Percentiles rank a stretch among this genome's conserved stretches.
These are phyloP conservation scores for Rafetus swinhoei DNA, from an alignment of 2,113 vertebrate genomes.

Conservation along the genomic window DNA sequence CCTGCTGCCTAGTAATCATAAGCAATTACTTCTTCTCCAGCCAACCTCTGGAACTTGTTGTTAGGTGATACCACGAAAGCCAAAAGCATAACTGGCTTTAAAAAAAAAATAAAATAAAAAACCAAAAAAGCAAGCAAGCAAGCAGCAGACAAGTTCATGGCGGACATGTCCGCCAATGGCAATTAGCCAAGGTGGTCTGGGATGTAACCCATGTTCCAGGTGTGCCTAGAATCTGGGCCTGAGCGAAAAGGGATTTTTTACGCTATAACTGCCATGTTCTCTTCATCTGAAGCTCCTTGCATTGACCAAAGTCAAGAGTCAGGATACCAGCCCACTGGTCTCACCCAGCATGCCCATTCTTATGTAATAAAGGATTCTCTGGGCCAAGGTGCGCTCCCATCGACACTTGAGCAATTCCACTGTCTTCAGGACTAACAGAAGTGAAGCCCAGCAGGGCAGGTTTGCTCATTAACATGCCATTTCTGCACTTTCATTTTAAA, in stretches of 20 bases:
- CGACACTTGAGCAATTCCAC: neutral
- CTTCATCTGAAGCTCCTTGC: neutral
- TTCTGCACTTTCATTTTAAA: neutral
- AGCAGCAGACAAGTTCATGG: neutral
- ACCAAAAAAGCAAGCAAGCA: too few species aligned
- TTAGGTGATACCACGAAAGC: too few species aligned
- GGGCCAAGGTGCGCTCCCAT: neutral
- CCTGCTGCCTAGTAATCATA: neutral
- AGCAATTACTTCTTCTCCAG: neutral
- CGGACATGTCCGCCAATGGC: neutral
- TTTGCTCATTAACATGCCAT: neutral
- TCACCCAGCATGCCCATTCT: neutral
- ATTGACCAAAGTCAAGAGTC: neutral
- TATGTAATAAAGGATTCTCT: neutral
- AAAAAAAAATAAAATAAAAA: too few species aligned
- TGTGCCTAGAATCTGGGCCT: neutral
- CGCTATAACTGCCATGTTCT: neutral
- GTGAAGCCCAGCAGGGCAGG: rapidly evolving
- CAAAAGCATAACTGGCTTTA: neutral
- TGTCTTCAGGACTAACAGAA: neutral
- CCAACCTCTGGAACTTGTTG: neutral
- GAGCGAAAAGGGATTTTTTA: neutral
- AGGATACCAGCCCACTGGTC: neutral
- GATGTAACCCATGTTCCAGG: neutral
- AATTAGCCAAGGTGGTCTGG: neutral